Conservation (phyloP, 2,113 vertebrate genomes). For the Ornithorhynchus anatinus region DNA sequence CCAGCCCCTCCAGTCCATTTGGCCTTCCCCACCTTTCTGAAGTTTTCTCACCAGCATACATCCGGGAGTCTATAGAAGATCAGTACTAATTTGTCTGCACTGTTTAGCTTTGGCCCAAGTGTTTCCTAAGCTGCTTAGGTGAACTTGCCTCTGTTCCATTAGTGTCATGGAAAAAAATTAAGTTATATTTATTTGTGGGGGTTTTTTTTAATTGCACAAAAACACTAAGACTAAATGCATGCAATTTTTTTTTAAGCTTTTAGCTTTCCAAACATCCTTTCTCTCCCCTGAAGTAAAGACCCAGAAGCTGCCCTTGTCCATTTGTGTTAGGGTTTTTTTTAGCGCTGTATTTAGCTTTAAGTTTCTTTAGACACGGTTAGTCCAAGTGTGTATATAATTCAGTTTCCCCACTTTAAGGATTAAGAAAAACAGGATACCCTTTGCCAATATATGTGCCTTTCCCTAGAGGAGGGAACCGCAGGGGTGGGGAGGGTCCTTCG, state of each 20-base stretch:
- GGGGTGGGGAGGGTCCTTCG: slow-evolving; percentile 15
- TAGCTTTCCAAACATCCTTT: slow-evolving; percentile 46
- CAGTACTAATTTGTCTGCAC: slow-evolving; percentile 39
- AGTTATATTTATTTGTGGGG: slow-evolving; percentile 80
- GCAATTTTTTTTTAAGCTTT: slow-evolving; percentile 33
- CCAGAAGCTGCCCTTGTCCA: not conserved
- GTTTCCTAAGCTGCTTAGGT: slow-evolving; percentile 45
- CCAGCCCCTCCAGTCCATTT: not conserved
- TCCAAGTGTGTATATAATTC: slow-evolving; percentile 42
- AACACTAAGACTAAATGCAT: slow-evolving; percentile 78
- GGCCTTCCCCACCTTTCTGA: not conserved
- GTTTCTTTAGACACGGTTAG: slow-evolving; percentile 12
- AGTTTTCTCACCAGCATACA: slow-evolving; percentile 26
- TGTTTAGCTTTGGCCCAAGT: slow-evolving; percentile 29
- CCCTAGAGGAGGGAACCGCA: slow-evolving; percentile 12
- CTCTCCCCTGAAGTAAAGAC: slow-evolving; percentile 29
- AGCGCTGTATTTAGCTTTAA: slow-evolving; percentile 64
- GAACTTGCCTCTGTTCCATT: slow-evolving; percentile 55
- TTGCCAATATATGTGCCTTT: slow-evolving; percentile 44
- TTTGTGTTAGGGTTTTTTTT: not conserved
- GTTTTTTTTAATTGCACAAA: slow-evolving; percentile 74
- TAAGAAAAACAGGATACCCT: slow-evolving; percentile 43
- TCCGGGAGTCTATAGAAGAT: slow-evolving; percentile 8
- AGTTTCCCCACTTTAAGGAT: slow-evolving; percentile 29
- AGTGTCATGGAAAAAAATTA: slow-evolving; percentile 68